Evolutionary conservation across 2,113 vertebrate genomes (phyloP).

Genomic region (Genyomyrus donnyi): DNA sequence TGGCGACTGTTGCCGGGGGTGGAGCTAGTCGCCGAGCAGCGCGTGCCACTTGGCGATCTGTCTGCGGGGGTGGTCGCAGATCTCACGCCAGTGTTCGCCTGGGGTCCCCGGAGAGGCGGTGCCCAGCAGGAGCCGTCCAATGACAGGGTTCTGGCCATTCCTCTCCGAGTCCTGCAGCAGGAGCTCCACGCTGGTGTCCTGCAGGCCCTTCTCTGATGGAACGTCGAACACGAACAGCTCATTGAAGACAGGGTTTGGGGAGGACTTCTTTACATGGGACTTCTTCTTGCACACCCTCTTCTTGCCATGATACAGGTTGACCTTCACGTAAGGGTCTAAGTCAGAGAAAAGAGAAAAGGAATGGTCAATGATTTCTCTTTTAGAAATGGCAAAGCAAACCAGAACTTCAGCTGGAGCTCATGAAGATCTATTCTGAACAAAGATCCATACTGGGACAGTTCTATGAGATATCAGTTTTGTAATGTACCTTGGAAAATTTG

Average conservation of each 20-base stretch:
- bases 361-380: background rate
- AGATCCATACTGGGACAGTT: background rate
- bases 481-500: background rate
- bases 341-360: background rate
- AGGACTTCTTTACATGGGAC: constrained; percentile 93
- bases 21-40: constrained; percentile 77
- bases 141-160: constrained; percentile 70
- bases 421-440: background rate
- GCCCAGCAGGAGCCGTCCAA: constrained; percentile 78
- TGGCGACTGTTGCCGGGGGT: constrained; percentile 8
- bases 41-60: constrained; percentile 97
- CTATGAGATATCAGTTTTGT: background rate
- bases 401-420: background rate
- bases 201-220: constrained; percentile 78
- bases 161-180: constrained; percentile 94
- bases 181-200: constrained; percentile 93
- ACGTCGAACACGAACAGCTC: constrained; percentile 97
- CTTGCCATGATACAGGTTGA: constrained; percentile 91
- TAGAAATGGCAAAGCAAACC: background rate
- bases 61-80: constrained; percentile 90
- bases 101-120: constrained; percentile 74
- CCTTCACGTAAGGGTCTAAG: constrained; percentile 92
- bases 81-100: constrained; percentile 96
- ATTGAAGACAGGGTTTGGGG: constrained; percentile 94
- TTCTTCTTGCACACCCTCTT: constrained; percentile 97